A percentile compares a stretch with the other conserved stretches of the same genome.
phyloP scores from a whole-genome alignment of 2,113 vertebrate species.

The Orycteropus afer region DNA sequence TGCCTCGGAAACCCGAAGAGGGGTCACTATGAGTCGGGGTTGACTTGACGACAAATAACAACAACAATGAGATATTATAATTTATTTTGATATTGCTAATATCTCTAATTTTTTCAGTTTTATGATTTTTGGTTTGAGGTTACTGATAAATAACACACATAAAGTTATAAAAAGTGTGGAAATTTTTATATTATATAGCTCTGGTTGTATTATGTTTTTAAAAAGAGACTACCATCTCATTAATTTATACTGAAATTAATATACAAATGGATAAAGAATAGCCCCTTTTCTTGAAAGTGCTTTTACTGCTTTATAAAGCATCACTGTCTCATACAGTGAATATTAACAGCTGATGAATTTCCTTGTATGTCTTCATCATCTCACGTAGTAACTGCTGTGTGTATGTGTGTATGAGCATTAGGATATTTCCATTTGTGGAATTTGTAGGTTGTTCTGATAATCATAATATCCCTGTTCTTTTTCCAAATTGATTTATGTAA shows the following conservation, averaged over 20 bases:
- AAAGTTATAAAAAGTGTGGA: not conserved
- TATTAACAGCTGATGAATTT: not conserved
- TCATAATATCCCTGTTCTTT: not conserved
- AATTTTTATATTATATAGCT: not conserved
- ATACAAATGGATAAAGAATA: not conserved
- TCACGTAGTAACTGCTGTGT: not conserved
- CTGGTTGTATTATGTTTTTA: not conserved
- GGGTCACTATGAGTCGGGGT: no score
- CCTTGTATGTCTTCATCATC: not conserved
- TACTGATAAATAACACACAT: not conserved
- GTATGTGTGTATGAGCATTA: not conserved
- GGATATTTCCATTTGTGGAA: not conserved
- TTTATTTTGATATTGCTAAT: not conserved
- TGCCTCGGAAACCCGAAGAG: no score
- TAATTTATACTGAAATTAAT: not conserved
- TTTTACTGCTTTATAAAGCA: not conserved
- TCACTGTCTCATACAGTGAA: not conserved
- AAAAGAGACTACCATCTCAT: not conserved
- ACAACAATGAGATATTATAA: not conserved
- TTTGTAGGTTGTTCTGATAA: not conserved
- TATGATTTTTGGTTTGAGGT: not conserved
- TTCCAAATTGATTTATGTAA: not conserved
- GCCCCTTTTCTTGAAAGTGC: not conserved
- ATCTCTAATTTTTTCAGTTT: not conserved
- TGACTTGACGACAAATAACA: no score